A percentile compares a stretch with the other conserved stretches of the same genome.
Conservation (phyloP, 2,113 vertebrate species). For the Scomber scombrus region DNA sequence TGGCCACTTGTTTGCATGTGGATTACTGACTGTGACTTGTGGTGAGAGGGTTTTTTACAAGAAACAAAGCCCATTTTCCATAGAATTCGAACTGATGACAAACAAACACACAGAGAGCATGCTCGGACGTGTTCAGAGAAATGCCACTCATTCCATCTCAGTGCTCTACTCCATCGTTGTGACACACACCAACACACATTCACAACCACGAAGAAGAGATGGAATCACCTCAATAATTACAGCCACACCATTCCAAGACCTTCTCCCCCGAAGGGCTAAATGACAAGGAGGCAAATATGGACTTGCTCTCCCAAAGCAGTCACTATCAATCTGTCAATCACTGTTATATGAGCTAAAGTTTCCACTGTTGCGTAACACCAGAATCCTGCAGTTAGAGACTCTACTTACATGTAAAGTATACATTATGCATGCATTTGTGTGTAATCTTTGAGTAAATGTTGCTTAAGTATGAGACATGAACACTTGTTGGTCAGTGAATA, state of each 20-base stretch:
- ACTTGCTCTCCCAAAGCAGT: conserved; percentile 43
- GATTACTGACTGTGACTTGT: conserved; percentile 61
- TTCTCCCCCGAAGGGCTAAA: conserved; percentile 37
- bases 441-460: neutral
- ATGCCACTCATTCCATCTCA: conserved; percentile 75
- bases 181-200: conserved; percentile 17
- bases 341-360: conserved; percentile 43
- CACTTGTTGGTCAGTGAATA: neutral
- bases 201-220: conserved; percentile 34
- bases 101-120: conserved; percentile 65
- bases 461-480: neutral
- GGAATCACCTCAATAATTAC: conserved; percentile 73
- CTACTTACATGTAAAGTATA: neutral
- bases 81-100: conserved; percentile 49
- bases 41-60: conserved; percentile 31
- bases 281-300: conserved; percentile 52
- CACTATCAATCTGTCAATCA: conserved; percentile 59
- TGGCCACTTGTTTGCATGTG: conserved; percentile 55
- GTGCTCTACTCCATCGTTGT: conserved; percentile 17
- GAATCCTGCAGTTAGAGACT: neutral
- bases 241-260: conserved; percentile 38
- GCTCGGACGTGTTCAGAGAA: conserved; percentile 73
- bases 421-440: conserved; percentile 17
- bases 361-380: conserved; percentile 53
- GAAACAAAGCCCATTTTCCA: conserved; percentile 23